Evolutionary conservation across 2,113 vertebrate species (phyloP), one percentile per base, ranked within the genome.

Genomic region (Oncorhynchus masou): DNA sequence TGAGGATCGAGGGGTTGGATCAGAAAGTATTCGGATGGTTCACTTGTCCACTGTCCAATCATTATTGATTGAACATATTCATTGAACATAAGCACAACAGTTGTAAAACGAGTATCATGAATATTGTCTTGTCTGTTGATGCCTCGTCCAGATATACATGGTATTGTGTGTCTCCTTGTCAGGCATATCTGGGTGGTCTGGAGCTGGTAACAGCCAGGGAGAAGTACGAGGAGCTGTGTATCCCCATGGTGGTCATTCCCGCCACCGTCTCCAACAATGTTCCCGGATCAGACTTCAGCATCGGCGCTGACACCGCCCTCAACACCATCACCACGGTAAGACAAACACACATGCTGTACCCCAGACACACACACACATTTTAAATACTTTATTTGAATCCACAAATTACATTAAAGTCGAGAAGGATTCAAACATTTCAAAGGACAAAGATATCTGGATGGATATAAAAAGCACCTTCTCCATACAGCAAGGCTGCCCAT

Each of bases 251-350:
- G 22, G 73, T 97, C 73, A 83, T 98, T 82, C 96, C 96, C 0
- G 96, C 96, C 69, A 98, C 96, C 0, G 96, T 98, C 68, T 97
- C 96, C 85, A 98, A 98, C 91, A 98, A 98, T 0, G 92, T 98
- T 59, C 96, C 96, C 0, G 96, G 96, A 79, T 95, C 95, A 0
- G 96, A 97, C 91, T 97, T 97, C 88, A 97, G 94, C 73, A 87
- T 98, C 0, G 96, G 96, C 0, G 80, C 95, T 0, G 96, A 98
- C 90, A 98, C 96, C 0, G 96, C 96, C 0, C 94, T 97, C 68
- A 97, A 98, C 78, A 96, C 96, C 27, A 97, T 98, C 80, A 96
- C 95, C 9, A 13, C 69, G 84, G 91, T 92, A 77, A 82, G 79
- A 34, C 2, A 11, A 70, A 1, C 57, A 7, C 31, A 79, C 12